Conservation (phyloP, 1,140 invertebrate species). For the Holcopasites calliopsidis region DNA sequence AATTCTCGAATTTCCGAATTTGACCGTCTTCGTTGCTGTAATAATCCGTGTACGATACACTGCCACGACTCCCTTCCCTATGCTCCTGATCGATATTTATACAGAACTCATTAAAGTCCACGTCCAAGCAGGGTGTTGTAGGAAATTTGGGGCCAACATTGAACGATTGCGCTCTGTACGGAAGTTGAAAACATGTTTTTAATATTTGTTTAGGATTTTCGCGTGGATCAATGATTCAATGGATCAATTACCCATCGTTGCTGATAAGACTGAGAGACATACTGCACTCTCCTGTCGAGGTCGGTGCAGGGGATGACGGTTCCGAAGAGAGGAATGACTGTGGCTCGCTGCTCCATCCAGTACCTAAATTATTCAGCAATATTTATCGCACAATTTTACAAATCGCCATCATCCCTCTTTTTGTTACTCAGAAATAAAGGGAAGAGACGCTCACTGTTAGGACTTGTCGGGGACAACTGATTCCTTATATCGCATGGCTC, state of each 20-base stretch:
- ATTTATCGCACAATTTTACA: too few relatives aligned
- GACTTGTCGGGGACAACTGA: constrained; percentile 76
- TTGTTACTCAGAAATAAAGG: not conserved
- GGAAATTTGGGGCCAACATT: constrained; percentile 80
- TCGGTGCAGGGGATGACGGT: constrained; percentile 84
- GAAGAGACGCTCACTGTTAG: constrained; percentile 71
- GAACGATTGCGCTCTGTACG: constrained; percentile 65
- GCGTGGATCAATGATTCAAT: not conserved
- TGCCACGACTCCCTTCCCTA: constrained; percentile 75
- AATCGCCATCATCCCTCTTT: too few relatives aligned
- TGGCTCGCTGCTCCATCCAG: constrained; percentile 81
- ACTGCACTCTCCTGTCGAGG: constrained; percentile 82
- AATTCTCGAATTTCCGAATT: constrained; percentile 69
- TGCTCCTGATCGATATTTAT: constrained; percentile 81
- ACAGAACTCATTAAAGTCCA: constrained; percentile 82
- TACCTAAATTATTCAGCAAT: constrained; percentile 56
- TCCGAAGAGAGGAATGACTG: constrained; percentile 83
- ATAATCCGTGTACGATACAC: constrained; percentile 79
- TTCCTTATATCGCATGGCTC: constrained; percentile 72
- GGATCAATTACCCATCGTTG: constrained; percentile 81
- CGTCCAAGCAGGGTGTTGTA: constrained; percentile 79
- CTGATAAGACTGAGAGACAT: constrained; percentile 84
- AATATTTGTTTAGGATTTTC: not conserved
- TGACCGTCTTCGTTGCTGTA: constrained; percentile 78
- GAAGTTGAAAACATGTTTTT: not conserved